Evolutionary conservation across 1,140 invertebrate species (phyloP).

Genomic region (Doryteuthis pealeii): DNA sequence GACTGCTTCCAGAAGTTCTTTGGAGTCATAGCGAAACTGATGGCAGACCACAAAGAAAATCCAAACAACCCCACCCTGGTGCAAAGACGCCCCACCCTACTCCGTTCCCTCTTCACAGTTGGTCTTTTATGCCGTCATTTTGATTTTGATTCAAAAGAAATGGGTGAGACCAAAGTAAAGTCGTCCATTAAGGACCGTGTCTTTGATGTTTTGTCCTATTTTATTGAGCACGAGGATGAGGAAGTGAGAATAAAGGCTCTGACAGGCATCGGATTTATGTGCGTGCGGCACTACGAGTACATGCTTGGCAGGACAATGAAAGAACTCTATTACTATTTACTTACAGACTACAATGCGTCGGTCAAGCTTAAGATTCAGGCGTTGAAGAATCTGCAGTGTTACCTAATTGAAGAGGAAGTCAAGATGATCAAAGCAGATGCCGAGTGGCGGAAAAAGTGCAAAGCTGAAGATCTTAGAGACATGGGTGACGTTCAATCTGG

Average conservation of each 20-base stretch:
- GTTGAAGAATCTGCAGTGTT: conserved; percentile 91
- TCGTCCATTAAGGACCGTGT: conserved; percentile 76
- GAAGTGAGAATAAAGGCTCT: conserved; percentile 74
- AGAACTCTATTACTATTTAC: conserved; percentile 81
- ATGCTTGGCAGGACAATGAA: conserved; percentile 88
- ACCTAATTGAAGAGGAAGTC: conserved; percentile 92
- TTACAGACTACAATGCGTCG: conserved; percentile 71
- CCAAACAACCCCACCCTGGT: conserved; percentile 62
- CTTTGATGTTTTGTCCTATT: conserved; percentile 85
- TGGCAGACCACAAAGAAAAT: conserved; percentile 66
- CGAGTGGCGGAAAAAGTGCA: conserved; percentile 90
- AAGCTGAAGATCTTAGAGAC: conserved; percentile 83
- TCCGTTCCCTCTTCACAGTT: conserved; percentile 89
- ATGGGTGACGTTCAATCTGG: conserved; percentile 63
- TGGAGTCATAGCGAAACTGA: conserved; percentile 60
- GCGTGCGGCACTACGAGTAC: conserved; percentile 92
- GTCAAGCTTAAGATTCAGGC: conserved; percentile 81
- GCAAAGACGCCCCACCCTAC: conserved; percentile 72
- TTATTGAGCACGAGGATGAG: conserved; percentile 68
- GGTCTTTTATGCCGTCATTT: conserved; percentile 94
- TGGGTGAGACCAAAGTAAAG: conserved; percentile 55
- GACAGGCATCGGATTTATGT: conserved; percentile 73
- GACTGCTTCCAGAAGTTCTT: conserved; percentile 79
- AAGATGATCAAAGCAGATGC: conserved; percentile 94
- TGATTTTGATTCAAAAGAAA: conserved; percentile 78